phyloP scores from a whole-genome alignment of 2,888 invertebrate species.

The Drosophila prolongata region DNA sequence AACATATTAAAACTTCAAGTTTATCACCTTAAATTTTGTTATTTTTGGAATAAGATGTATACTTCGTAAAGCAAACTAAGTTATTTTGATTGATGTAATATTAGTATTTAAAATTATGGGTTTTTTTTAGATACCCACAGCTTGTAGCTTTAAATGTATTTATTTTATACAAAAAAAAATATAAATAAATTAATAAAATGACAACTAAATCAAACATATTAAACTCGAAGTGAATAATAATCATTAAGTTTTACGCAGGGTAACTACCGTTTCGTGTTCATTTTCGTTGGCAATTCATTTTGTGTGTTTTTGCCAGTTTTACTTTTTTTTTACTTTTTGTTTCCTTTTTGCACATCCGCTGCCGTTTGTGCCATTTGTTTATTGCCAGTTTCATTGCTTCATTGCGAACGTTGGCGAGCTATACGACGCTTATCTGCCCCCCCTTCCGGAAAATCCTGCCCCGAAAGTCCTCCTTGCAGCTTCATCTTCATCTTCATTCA shows the following conservation, averaged over 20 bases:
- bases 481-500: slow-evolving; percentile 40
- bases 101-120: too few species aligned
- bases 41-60: too few species aligned
- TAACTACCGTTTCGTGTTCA: slow-evolving; percentile 10
- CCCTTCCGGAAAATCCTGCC: background rate
- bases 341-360: slow-evolving; percentile 64
- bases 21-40: slow-evolving; percentile 7
- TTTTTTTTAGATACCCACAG: too few species aligned
- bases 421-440: slow-evolving; percentile 34
- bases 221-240: background rate
- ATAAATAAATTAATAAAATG: too few species aligned
- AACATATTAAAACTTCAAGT: slow-evolving; percentile 1
- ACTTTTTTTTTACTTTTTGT: slow-evolving; percentile 17
- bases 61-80: too few species aligned
- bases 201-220: too few species aligned
- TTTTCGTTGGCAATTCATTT: slow-evolving; percentile 13
- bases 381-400: slow-evolving; percentile 77
- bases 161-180: too few species aligned
- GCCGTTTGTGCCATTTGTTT: slow-evolving; percentile 75
- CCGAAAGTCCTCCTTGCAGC: background rate
- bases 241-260: background rate
- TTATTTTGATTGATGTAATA: too few species aligned
- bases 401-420: slow-evolving; percentile 49
- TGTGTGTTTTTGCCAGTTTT: slow-evolving; percentile 11
- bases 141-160: too few species aligned